A percentile compares a stretch with the other conserved stretches of the same genome.
Conservation (phyloP, 2,797 vertebrate genomes). For the Numenius phaeopus region DNA sequence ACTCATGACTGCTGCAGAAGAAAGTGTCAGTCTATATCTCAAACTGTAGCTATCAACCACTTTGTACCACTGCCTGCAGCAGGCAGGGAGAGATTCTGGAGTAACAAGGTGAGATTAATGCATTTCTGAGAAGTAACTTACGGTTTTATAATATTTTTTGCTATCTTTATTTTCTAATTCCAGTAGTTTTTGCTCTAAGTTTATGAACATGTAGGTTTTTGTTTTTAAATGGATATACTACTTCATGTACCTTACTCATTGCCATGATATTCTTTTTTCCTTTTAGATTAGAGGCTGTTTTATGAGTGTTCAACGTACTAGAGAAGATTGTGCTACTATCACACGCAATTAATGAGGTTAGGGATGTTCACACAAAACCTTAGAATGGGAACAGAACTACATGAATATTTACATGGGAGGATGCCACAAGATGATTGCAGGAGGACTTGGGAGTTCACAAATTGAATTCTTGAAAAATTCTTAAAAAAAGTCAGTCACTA, state of each 20-base stretch:
- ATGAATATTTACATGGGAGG: neutral
- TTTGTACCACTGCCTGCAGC: constrained; percentile 24
- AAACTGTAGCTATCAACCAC: constrained; percentile 72
- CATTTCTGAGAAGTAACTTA: constrained; percentile 27
- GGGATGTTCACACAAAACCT: neutral
- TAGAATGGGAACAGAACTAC: neutral
- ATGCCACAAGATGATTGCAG: neutral
- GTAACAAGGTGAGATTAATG: constrained; percentile 52
- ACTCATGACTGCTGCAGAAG: constrained; percentile 76
- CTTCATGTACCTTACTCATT: neutral
- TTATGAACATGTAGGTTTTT: neutral
- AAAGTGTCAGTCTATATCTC: constrained; percentile 78
- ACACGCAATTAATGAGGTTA: neutral
- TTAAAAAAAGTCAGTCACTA: neutral
- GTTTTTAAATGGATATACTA: neutral
- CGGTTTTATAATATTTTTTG: neutral
- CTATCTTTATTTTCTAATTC: neutral
- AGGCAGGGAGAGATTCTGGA: constrained; percentile 28
- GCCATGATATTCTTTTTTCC: neutral
- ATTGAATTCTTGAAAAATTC: neutral
- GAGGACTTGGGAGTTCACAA: neutral
- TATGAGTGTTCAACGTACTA: neutral
- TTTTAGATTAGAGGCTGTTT: neutral
- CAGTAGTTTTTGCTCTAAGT: neutral
- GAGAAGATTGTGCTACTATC: neutral